Conservation (phyloP, 2,797 vertebrate species). For the Acipenser transmontanus region DNA sequence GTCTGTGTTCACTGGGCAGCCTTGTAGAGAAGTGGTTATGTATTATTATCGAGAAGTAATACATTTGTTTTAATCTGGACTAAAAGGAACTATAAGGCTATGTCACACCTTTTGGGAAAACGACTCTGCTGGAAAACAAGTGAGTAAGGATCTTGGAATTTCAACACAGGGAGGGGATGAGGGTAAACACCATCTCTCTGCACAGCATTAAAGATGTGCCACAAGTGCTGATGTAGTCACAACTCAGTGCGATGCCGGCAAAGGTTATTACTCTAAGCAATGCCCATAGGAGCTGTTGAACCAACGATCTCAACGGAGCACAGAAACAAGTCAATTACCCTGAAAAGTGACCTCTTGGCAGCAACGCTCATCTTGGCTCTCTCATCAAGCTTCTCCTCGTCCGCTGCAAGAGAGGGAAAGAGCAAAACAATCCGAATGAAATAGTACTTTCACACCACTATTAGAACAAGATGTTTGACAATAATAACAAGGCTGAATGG, state of each 20-base stretch:
- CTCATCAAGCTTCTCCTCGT: conserved; percentile 90
- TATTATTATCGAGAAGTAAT: too few species aligned
- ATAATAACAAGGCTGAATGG: too few species aligned
- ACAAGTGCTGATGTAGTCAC: background rate
- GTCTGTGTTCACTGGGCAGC: too few species aligned
- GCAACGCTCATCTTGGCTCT: conserved; percentile 91
- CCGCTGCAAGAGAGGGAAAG: conserved; percentile 39
- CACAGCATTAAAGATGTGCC: background rate
- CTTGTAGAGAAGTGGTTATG: too few species aligned
- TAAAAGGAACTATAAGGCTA: background rate
- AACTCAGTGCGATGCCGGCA: background rate
- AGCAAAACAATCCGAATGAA: too few species aligned
- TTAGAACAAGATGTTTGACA: too few species aligned
- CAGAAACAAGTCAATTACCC: conserved; percentile 56
- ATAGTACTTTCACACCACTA: too few species aligned
- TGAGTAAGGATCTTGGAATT: conserved; percentile 8
- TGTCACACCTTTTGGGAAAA: background rate
- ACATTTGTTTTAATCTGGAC: too few species aligned
- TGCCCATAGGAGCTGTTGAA: background rate
- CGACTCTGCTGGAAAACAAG: background rate
- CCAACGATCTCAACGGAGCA: background rate
- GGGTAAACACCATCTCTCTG: background rate
- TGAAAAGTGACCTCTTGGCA: conserved; percentile 92
- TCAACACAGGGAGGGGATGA: background rate
- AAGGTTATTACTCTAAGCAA: background rate